A percentile compares a stretch with the other conserved stretches of the same genome.
Evolutionary conservation across 1,140 invertebrate species (phyloP).

Genomic region (Eriocheir sinensis): DNA sequence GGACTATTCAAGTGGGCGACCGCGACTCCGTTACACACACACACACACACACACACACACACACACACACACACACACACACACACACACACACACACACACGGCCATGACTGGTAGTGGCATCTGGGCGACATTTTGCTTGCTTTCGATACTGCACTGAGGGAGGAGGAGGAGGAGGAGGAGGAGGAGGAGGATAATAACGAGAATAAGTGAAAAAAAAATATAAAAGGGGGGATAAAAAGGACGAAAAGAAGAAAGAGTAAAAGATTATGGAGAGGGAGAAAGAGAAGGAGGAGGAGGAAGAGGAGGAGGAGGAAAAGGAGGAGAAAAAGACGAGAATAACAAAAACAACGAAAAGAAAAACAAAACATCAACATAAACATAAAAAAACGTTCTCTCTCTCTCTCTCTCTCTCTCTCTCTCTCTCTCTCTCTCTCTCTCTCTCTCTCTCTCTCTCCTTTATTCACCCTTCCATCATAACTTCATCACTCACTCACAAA

Average conservation of each 20-base stretch:
- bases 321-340: neutral
- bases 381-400: neutral
- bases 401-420: neutral
- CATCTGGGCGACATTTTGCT: too few species aligned
- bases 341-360: neutral
- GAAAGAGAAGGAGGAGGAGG: neutral
- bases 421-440: neutral
- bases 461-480: too few species aligned
- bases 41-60: neutral
- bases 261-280: neutral
- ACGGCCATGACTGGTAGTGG: neutral
- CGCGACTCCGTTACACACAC: constrained; percentile 18
- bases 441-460: too few species aligned
- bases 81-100: constrained; percentile 3
- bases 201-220: neutral
- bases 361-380: neutral
- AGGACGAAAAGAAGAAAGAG: neutral
- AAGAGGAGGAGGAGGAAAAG: constrained; percentile 22
- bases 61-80: constrained; percentile 22
- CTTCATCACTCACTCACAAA: neutral
- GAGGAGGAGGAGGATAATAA: neutral
- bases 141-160: neutral
- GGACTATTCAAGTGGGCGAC: neutral
- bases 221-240: too few species aligned
- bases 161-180: constrained; percentile 18